Base-by-base conservation (phyloP, 2,888 invertebrate genomes). In the Lymantria monacha region DNA sequence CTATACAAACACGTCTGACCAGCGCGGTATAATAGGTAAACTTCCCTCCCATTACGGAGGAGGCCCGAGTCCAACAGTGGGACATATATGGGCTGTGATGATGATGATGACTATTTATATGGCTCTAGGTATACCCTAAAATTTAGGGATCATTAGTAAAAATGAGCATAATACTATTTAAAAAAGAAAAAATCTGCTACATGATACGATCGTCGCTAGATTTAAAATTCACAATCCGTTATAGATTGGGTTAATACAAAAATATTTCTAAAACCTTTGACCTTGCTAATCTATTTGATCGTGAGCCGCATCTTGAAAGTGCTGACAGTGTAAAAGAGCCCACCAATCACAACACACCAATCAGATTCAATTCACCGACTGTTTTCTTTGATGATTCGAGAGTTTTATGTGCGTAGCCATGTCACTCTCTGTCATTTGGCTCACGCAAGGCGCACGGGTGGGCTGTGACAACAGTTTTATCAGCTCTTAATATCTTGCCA, bases 341-440 rank as follows among this genome's bases (percentile, higher is more conserved):
- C 55, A 63, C 73, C 70, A 76, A 80, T 76, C 77, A 79, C 72
- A 80, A 81, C 77, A 78, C 55, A 69, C 73, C 79, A 84, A 85
- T 86, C 85, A 86, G 72, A 60, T 61, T 74, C 79, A 74, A 72
- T 85, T 83, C 81, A 84, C 72, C 72, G 79, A 69, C 74, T 85
- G 76, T 87, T 87, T 83, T 80, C 79, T 82, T 83, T 79, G 78
- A 83, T 81, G 82, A 82, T 78, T 85, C 71, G 75, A 76, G 79
- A 79, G 76, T 78, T 74, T 74, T 67, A 62, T 61, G 65, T 57
- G 69, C 66, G 67, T 60, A 62, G 70, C 62, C 74, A 57, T 66
- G 74, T 78, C 78, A 76, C 70, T 74, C 72, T 72, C 59, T 70
- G 76, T 74, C 72, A 76, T 65, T 38, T 40, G 47, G 30, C 14